Base-by-base conservation (phyloP, 2,113 vertebrate species). In the Scopus umbretta region DNA sequence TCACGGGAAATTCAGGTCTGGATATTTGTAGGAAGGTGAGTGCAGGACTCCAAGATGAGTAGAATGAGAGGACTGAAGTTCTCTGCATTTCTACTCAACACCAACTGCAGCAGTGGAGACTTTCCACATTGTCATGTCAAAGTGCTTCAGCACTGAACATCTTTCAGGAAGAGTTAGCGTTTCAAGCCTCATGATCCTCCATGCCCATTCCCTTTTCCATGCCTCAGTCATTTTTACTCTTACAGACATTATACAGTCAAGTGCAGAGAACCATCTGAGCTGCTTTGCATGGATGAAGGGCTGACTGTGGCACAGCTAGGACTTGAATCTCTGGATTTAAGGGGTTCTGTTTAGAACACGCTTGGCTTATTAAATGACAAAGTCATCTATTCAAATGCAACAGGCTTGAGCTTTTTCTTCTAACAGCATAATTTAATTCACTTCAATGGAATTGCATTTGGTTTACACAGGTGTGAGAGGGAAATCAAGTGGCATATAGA, bases 401-500 rank as follows among this genome's bases (percentile, higher is more conserved):
- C 3, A 15, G 49, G n/a, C 23, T 65, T 81, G 43, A 89, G 40
- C 45, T 66, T 81, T 71, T 95, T 88, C 78, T 94, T 81, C 62
- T 76, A 68, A 65, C 27, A 76, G 61, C n/a, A 59, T 76, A 96
- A 58, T 34, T 94, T 81, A 40, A 82, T 90, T 91, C 86, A 87
- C n/a, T 95, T 87, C 74, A 91, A 55, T 95, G 93, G 93, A 88
- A 94, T 88, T 90, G 63, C 74, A 66, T 92, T 92, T 76, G 89
- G 92, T 97, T 97, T 97, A 97, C 91, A 97, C 94, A 97, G 94
- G 96, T 95, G 95, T 95, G 91, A 95, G 91, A 68, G 85, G 93
- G 71, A 94, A 97, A 95, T 97, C 95, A 92, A 97, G 92, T 92
- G 95, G 81, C 78, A 55, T 88, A 82, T 47, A 94, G 87, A 97